Evolutionary conservation across 2,888 invertebrate genomes (phyloP).

Genomic region (Crocallis elinguaria): DNA sequence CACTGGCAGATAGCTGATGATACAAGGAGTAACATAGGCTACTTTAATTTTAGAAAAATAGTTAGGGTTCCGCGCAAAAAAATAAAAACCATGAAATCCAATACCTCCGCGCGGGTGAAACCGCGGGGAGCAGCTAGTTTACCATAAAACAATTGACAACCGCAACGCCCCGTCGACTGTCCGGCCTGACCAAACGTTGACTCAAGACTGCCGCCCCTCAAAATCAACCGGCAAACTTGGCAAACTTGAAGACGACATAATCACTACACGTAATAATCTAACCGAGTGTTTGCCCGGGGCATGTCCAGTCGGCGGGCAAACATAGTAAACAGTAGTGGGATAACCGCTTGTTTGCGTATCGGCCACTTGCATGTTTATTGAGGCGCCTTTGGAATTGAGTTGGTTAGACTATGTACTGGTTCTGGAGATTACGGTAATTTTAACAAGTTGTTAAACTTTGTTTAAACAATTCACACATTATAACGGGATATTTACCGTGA

Average conservation of each 20-base stretch:
- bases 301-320: conserved; percentile 1
- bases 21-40: no score
- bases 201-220: neutral
- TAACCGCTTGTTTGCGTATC: conserved; percentile 15
- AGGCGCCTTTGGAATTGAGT: conserved; percentile 11
- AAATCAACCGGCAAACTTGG: neutral
- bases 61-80: no score
- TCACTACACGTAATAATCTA: conserved; percentile 28
- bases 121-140: no score
- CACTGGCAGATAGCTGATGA: no score
- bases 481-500: no score
- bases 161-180: neutral
- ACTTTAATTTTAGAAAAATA: no score
- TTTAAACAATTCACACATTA: no score
- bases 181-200: conserved; percentile 1
- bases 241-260: conserved; percentile 21
- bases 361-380: conserved; percentile 11
- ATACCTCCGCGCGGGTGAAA: no score
- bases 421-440: conserved; percentile 2
- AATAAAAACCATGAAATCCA: no score
- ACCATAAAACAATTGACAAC: no score
- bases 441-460: neutral
- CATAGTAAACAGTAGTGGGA: neutral
- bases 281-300: conserved; percentile 22
- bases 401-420: neutral